Evolutionary conservation across 92 coral and sea anemone genomes (phyloP).

Genomic region (Pocillopora meandrina): DNA sequence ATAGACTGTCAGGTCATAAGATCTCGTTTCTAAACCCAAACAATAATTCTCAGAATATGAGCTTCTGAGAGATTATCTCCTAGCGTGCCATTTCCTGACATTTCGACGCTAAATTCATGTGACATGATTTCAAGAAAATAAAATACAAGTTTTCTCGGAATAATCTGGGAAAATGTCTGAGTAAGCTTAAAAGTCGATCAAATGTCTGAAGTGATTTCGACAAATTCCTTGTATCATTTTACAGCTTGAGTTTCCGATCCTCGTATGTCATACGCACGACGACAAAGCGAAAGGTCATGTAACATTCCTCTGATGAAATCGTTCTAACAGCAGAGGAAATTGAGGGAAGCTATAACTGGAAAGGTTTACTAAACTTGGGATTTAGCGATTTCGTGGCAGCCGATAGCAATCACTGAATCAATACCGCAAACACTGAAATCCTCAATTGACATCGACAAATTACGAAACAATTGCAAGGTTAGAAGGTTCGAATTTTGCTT

Average conservation of each 20-base stretch:
- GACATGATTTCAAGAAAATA: neutral
- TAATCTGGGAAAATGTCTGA: neutral
- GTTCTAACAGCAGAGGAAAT: neutral
- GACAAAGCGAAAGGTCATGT: neutral
- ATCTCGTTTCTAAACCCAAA: too few relatives aligned
- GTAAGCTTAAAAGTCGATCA: neutral
- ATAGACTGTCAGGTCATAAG: too few relatives aligned
- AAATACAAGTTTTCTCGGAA: neutral
- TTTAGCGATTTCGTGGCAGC: neutral
- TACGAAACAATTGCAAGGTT: too few relatives aligned
- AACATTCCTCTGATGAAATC: neutral
- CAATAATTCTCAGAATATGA: too few relatives aligned
- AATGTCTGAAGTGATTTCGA: neutral
- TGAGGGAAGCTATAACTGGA: neutral
- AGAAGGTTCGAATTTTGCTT: neutral
- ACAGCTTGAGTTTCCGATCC: neutral
- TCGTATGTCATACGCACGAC: neutral
- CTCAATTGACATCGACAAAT: neutral
- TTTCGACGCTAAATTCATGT: neutral
- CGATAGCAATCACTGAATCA: neutral
- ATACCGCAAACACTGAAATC: neutral
- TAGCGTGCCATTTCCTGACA: too few relatives aligned
- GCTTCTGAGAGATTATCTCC: too few relatives aligned
- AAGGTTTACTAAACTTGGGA: neutral
- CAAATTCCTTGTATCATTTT: constrained; percentile 1